Evolutionary conservation across 2,888 invertebrate species (phyloP), one percentile per base, ranked within the genome.

Genomic region (Lasius fuliginosus): DNA sequence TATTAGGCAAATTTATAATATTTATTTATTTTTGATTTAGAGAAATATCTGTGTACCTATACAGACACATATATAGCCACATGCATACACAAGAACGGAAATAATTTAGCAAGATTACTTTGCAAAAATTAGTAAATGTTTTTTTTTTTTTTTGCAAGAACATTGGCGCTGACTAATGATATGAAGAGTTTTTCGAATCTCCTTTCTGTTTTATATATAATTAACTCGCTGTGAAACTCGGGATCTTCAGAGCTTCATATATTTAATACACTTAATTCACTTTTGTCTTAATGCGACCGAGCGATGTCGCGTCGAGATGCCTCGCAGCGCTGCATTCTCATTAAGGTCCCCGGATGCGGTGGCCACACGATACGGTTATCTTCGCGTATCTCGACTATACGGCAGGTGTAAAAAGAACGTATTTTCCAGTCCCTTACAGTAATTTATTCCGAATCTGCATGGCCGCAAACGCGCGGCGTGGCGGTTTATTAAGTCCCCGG

Each of bases 401-500:
- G 23, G 33, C 58, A 69, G 8, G 60, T 81, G 36, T 73, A 81
- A 81, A 81, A 73, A 73, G 73, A 73, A 81, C 18, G 46, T 81
- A 81, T 81, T 81, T 81, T 73, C 46, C 18, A 46, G 46, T 79
- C 23, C 9, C 12, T 81, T 73, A 73, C 33, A 79, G 60, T 81
- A 81, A 81, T 81, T 73, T 73, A 81, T 81, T 81, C 73, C 27
- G 60, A 81, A 79, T 79, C 71, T 36, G 36, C 18, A 33, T 71
- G 71, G 69, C 56, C 18, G 71, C 46, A 60, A 79, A 69, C 5
- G 18, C 5, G 12, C 60, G 42, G 27, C 18, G 23, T 23, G 12
- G 33, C n/a, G 58, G 69, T 58, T 40, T 18, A 23, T 1, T 33
- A 12, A 77, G 33, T 15, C 30, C 30, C 18, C 40, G 15, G 40